Percentiles rank a stretch among this genome's conserved stretches.
These are phyloP conservation scores for Agelas oroides DNA, from an alignment of 37 sponge, comb jelly and placozoan species.

Conservation along the genomic window DNA sequence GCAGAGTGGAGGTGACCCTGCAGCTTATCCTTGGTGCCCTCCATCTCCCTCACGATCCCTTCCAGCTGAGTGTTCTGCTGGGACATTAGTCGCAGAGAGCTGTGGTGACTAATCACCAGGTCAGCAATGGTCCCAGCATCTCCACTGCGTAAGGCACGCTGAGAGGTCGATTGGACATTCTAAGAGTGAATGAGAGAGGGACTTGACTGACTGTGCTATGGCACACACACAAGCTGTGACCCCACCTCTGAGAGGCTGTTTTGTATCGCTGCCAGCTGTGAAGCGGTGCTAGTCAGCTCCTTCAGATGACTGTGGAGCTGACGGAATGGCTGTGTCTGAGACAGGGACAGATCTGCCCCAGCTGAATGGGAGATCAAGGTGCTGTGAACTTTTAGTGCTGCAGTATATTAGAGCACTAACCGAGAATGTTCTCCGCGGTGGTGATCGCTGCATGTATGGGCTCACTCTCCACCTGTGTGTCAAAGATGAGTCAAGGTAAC, in stretches of 20 bases:
- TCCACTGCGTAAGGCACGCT: slow-evolving; percentile 58
- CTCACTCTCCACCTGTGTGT: slow-evolving; percentile 13
- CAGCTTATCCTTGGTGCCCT: slow-evolving; percentile 9
- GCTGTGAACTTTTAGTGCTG: too few relatives aligned
- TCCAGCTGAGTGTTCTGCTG: slow-evolving; percentile 34
- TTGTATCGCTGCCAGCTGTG: background rate
- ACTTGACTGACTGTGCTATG: background rate
- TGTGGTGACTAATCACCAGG: slow-evolving; percentile 58
- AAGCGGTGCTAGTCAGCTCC: background rate
- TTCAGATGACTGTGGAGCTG: background rate
- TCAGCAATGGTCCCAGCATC: slow-evolving; percentile 58
- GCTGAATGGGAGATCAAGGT: background rate
- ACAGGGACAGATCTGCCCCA: background rate
- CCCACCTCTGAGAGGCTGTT: too few relatives aligned
- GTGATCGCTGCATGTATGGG: slow-evolving; percentile 2
- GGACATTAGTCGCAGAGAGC: slow-evolving; percentile 51
- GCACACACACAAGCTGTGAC: background rate
- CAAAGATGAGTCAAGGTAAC: too few relatives aligned
- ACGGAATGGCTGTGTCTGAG: background rate
- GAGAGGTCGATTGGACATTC: slow-evolving; percentile 61
- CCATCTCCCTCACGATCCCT: background rate
- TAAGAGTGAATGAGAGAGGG: background rate
- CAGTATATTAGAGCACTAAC: background rate
- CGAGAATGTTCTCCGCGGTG: slow-evolving; percentile 5
- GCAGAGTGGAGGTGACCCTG: slow-evolving; percentile 24